These are phyloP conservation scores for Drosophila malerkotliana DNA, from an alignment of 1,140 invertebrate genomes.

Conservation along the genomic window DNA sequence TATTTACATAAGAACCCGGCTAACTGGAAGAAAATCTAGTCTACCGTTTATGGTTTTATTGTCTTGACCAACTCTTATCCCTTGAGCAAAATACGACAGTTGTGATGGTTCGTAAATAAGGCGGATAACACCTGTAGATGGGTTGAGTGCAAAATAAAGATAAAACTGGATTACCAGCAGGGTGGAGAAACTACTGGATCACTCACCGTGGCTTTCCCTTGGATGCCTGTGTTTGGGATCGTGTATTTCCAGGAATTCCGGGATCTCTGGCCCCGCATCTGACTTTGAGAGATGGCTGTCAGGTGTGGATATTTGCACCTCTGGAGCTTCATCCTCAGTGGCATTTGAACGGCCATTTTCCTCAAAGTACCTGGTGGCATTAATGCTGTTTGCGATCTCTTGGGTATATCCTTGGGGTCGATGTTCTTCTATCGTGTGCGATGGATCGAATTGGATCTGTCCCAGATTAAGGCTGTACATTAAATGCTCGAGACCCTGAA, in stretches of 20 bases:
- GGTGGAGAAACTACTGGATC: background rate
- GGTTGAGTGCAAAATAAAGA: conserved; percentile 19
- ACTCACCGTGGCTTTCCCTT: conserved; percentile 70
- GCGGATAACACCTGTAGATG: background rate
- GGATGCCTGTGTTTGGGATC: conserved; percentile 86
- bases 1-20: background rate
- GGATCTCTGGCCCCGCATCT: conserved; percentile 2
- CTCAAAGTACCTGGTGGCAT: conserved; percentile 10
- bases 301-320: conserved; percentile 41
- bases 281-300: conserved; percentile 2
- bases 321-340: conserved; percentile 29
- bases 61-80: conserved; percentile 10
- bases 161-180: background rate
- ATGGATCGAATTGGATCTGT: conserved; percentile 85
- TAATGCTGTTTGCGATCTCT: background rate
- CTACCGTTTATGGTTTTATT: conserved; percentile 22
- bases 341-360: conserved; percentile 8
- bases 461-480: conserved; percentile 86
- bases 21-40: conserved; percentile 1
- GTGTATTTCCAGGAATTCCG: conserved; percentile 85
- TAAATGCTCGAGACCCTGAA: conserved; percentile 87
- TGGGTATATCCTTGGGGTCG: conserved; percentile 83
- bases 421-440: conserved; percentile 86
- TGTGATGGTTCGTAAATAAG: conserved; percentile 12
- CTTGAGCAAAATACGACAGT: background rate